Evolutionary conservation across 2,797 vertebrate species (phyloP), one percentile per base, ranked within the genome.

Genomic region (Telmatherina bonti): DNA sequence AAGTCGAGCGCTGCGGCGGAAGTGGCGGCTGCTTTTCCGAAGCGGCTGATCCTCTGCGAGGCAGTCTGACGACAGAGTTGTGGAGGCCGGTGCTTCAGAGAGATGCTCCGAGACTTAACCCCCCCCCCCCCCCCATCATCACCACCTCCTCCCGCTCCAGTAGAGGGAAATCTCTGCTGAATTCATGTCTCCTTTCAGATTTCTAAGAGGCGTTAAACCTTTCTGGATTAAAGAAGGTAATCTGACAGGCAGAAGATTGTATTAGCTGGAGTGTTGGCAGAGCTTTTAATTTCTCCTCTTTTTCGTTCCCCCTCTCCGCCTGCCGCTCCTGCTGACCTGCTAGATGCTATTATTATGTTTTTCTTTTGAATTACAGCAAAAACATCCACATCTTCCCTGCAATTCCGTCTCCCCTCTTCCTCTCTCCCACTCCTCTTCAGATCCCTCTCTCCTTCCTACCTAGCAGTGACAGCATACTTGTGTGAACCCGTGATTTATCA

Each of bases 161-260:
- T 78, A 36, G 88, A 89, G 75, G 73, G 83, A 90, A 91, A 91
- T 89, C 91, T 91, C 88, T 89, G 85, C 91, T 92, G 91, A 91
- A 93, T 92, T 93, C 84, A 89, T 93, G 91, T 92, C 91, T 93
- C 83, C 84, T 91, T 93, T 93, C 90, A 90, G 79, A 91, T 93
- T 93, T 92, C 88, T 91, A 91, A 93, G 90, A 93, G 92, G 90
- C 89, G 85, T 92, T 92, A 94, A 94, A 94, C 93, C 92, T 92
- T 90, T 85, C 88, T 91, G 93, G 93, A 95, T 95, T 95, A 95
- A 93, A 93, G 88, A 86, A 89, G 89, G 86, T 93, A 94, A 93
- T 93, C 92, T 93, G 93, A 94, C 93, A 94, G 93, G 92, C 92
- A 93, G 93, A 90, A 93, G 91, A 94, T 93, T 91, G 93, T 93